Evolutionary conservation across 1,140 invertebrate species (phyloP), one percentile per base, ranked within the genome.

Genomic region (Meteorus sp.): DNA sequence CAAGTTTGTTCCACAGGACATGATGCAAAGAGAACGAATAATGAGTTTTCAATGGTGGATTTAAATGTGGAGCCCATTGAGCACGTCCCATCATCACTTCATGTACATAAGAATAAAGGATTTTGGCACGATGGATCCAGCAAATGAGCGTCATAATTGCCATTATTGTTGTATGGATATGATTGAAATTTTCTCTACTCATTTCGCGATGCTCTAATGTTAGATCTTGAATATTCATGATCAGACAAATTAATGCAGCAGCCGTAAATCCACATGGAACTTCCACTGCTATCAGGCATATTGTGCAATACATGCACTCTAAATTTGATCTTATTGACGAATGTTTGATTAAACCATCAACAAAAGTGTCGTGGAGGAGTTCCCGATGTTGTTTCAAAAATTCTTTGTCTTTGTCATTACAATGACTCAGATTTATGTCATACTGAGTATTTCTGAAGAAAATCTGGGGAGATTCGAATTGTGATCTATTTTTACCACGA

Each of bases 251-350:
- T 3, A 82, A 65, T 22, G 80, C 75, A 0, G 84, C 82, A 9
- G 84, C 82, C 1, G 81, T 83, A 55, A 84, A 80, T 0, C 83
- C 82, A 53, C 82, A 85, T 2, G 85, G 84, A 20, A 86, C 76
- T 69, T 85, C 84, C 2, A 84, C 61, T 2, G 81, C 76, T 1
- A 84, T 70, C n/a, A 83, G 64, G 19, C 81, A 83, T 1, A 85
- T 71, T 0, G 81, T 78, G 17, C 79, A 79, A 61, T 83, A 86
- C 0, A 77, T 72, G 9, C 74, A 74, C 52, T 84, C 83, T 15
- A 85, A 60, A 61, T 84, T 84, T 15, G 78, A 68, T 33, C 74
- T 72, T 4, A 69, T 77, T 0, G 66, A 56, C 15, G 72, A 74
- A 59, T 86, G 83, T 19, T 68, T 73, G 9, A 78, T 59, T 0